A percentile compares a stretch with the other conserved stretches of the same genome.
phyloP scores from a whole-genome alignment of 2,888 invertebrate genomes.

The Anorthoa munda region DNA sequence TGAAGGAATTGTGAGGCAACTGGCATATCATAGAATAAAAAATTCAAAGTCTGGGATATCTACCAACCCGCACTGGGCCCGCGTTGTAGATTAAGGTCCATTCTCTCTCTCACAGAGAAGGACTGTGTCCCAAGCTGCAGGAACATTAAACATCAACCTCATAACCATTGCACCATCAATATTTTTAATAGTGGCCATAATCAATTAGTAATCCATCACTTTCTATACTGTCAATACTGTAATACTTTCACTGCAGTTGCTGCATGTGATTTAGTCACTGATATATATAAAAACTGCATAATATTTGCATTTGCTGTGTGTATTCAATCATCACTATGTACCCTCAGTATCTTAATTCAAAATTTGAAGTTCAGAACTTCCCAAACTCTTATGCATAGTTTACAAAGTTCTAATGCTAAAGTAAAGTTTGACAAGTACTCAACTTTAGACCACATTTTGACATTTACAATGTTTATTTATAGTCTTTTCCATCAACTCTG shows the following conservation, averaged over 20 bases:
- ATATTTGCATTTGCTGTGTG: conserved; percentile 4
- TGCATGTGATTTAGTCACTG: conserved; percentile 24
- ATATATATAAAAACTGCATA: conserved; percentile 21
- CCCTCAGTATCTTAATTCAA: not conserved
- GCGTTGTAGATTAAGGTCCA: too few relatives aligned
- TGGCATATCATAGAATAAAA: too few relatives aligned
- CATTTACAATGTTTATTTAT: too few relatives aligned
- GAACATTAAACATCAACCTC: too few relatives aligned
- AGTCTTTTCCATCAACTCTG: too few relatives aligned
- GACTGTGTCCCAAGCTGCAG: too few relatives aligned
- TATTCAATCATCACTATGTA: not conserved
- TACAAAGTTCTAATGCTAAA: not conserved
- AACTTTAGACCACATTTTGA: too few relatives aligned
- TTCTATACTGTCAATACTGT: conserved; percentile 10
- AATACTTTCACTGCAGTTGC: conserved; percentile 42
- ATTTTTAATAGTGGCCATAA: not conserved
- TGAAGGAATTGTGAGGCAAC: too few relatives aligned
- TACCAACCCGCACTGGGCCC: too few relatives aligned
- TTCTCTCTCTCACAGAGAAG: too few relatives aligned
- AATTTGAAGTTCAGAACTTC: not conserved
- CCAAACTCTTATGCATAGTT: too few relatives aligned
- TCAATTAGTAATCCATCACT: conserved; percentile 22
- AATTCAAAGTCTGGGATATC: too few relatives aligned
- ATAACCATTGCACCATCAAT: not conserved
- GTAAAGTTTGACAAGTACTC: not conserved